Percentiles rank a stretch among this genome's conserved stretches.
phyloP scores from a whole-genome alignment of 2,113 vertebrate species.

The Podarcis raffonei region DNA sequence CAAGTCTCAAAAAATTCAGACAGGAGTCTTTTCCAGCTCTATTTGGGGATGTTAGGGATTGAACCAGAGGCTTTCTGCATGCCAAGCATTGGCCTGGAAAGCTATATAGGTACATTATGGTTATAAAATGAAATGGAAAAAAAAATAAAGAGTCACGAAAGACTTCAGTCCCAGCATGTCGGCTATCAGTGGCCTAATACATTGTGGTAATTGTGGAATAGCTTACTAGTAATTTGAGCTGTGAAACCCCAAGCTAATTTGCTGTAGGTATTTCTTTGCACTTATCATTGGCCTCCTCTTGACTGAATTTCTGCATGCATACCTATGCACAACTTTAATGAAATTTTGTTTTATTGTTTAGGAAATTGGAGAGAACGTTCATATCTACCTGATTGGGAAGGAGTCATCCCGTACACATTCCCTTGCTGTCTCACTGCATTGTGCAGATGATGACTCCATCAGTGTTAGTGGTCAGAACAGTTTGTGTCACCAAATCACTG shows the following conservation, averaged over 20 bases:
- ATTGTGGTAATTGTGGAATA: neutral
- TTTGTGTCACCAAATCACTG: conserved; percentile 97
- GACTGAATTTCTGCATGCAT: neutral
- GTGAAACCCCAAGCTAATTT: neutral
- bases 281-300: neutral
- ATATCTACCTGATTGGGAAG: conserved; percentile 97
- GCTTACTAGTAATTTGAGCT: neutral
- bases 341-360: conserved; percentile 49
- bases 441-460: conserved; percentile 92
- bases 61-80: neutral
- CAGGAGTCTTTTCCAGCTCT: too few species aligned
- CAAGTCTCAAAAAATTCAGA: too few species aligned
- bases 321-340: conserved; percentile 13
- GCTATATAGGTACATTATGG: neutral
- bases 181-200: neutral
- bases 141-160: neutral
- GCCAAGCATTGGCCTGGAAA: neutral
- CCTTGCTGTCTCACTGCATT: conserved; percentile 92
- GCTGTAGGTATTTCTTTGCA: neutral
- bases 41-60: neutral
- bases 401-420: conserved; percentile 95
- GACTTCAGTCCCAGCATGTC: conserved; percentile 7
- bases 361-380: conserved; percentile 97
- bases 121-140: neutral
- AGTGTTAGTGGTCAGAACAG: conserved; percentile 97